phyloP scores from a whole-genome alignment of 2,113 vertebrate species.

The Turdus rufiventris region DNA sequence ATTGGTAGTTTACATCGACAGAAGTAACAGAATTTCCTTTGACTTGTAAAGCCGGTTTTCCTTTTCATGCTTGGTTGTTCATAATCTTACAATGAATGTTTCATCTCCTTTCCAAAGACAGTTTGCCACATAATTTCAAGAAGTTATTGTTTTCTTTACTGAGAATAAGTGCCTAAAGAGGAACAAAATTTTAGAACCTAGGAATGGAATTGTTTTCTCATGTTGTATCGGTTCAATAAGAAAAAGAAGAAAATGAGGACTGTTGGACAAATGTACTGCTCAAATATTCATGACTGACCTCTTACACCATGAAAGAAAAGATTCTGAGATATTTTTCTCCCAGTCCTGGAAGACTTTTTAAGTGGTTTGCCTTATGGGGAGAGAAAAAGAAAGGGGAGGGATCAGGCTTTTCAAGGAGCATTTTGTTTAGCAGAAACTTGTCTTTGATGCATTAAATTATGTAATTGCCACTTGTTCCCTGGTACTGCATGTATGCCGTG shows the following conservation, averaged over 20 bases:
- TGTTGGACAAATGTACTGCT: background rate
- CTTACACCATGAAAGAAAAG: constrained; percentile 14
- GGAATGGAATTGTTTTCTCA: constrained; percentile 20
- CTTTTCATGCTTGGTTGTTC: background rate
- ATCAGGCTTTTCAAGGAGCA: background rate
- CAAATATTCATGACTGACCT: background rate
- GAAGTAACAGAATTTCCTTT: background rate
- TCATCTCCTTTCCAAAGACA: constrained; percentile 11
- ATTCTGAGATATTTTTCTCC: background rate
- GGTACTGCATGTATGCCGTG: background rate
- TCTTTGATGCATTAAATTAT: background rate
- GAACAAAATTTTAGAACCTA: constrained; percentile 25
- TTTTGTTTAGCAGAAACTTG: constrained; percentile 19
- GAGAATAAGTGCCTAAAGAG: constrained; percentile 38
- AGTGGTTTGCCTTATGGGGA: background rate
- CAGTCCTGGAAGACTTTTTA: background rate
- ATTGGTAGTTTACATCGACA: background rate
- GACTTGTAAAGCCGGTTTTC: background rate
- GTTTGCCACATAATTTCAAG: background rate
- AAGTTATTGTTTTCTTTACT: background rate
- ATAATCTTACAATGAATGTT: background rate
- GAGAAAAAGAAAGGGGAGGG: background rate
- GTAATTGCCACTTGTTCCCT: background rate
- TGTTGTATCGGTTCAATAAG: background rate
- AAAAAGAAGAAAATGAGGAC: constrained; percentile 34